Evolutionary conservation across 2,797 vertebrate genomes (phyloP), one percentile per base, ranked within the genome.

Genomic region (Lagocephalus sceleratus): DNA sequence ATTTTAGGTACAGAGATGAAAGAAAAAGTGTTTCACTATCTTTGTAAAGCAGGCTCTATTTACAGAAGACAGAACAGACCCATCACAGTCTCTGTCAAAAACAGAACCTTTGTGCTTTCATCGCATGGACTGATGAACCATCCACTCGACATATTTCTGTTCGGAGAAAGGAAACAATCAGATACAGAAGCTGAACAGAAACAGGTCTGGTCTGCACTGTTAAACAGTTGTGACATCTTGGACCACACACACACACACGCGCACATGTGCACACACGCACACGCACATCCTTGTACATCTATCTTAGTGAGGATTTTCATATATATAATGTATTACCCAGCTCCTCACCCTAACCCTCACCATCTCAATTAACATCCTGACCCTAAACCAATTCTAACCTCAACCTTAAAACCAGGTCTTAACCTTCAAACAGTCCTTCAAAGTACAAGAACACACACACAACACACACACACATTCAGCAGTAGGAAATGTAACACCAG

Each of bases 41-140:
- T 77, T 66, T 76, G 43, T 43, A 50, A 58, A 29, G 23, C 19
- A 0, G 23, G 41, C 63, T 82, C 65, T 77, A 71, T 78, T 73
- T 74, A 17, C 6, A 20, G 75, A 54, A 39, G 20, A 39, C 2
- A 1, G 43, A 26, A 11, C 38, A 2, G 23, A 49, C 47, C 56
- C 32, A 61, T 68, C 63, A 47, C 41, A 55, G 55, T 47, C 22
- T 54, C 51, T 53, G 55, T 76, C 65, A 56, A 41, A 16, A 16
- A 38, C 29, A 41, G 19, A 26, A 47, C 68, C 17, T n/a, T 68
- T 73, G 58, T 62, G 41, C 64, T 57, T 50, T 54, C 60, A 65
- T 63, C 54, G 60, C 38, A 40, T 2, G 3, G 41, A 15, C 61
- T 47, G 61, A 50, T 71, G 52, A 66, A 54, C 69, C 73, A 60